These are phyloP conservation scores for Odontomachus brunneus DNA, from an alignment of 1,140 invertebrate species.

Conservation along the genomic window DNA sequence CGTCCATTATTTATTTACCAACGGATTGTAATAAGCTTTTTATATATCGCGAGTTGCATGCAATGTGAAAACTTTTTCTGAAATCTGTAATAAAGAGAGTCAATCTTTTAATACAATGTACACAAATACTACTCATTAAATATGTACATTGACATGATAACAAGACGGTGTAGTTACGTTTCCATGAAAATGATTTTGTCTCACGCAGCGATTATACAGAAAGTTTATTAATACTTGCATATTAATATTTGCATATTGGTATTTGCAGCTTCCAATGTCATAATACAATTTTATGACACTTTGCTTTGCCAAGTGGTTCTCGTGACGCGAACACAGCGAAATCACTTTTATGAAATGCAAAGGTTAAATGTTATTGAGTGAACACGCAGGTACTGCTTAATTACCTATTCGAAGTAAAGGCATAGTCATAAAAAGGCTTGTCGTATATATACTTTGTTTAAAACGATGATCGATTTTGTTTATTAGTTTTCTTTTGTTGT, in stretches of 20 bases:
- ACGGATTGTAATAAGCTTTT: slow-evolving; percentile 71
- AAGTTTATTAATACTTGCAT: too few species aligned
- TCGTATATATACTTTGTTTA: background rate
- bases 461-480: slow-evolving; percentile 5
- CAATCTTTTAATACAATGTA: slow-evolving; percentile 47
- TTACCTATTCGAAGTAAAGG: background rate
- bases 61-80: slow-evolving; percentile 56
- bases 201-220: too few species aligned
- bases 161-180: too few species aligned
- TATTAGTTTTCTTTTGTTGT: background rate
- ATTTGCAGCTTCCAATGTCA: too few species aligned
- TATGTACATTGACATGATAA: background rate
- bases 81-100: slow-evolving; percentile 54
- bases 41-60: slow-evolving; percentile 76
- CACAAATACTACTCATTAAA: slow-evolving; percentile 2
- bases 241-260: too few species aligned
- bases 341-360: too few species aligned
- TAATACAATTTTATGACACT: too few species aligned
- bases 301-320: too few species aligned
- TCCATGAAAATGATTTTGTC: too few species aligned
- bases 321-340: too few species aligned
- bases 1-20: slow-evolving; percentile 76
- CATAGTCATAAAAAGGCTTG: background rate
- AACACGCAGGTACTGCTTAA: too few species aligned
- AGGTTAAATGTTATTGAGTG: too few species aligned